Conservation (phyloP, 2,888 invertebrate species). For the Andricus quercusramuli region DNA sequence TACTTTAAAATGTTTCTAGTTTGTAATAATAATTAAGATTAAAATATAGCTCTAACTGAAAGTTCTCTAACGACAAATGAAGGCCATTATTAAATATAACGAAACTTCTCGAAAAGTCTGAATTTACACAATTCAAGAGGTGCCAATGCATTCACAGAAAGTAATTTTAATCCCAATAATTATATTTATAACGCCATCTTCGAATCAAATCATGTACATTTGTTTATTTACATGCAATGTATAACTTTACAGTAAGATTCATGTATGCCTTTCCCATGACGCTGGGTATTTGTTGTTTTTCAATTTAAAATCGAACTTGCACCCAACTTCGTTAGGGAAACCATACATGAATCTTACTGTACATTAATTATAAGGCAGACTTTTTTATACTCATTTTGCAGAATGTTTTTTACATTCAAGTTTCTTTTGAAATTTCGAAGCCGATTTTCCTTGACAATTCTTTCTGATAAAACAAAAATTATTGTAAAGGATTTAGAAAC, state of each 20-base stretch:
- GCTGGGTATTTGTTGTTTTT: too few relatives aligned
- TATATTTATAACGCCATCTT: slow-evolving; percentile 13
- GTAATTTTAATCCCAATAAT: slow-evolving; percentile 18
- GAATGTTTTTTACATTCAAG: not conserved
- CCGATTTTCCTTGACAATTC: not conserved
- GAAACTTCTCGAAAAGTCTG: not conserved
- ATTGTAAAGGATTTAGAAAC: not conserved
- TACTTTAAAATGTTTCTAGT: not conserved
- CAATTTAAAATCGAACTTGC: too few relatives aligned
- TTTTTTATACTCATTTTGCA: slow-evolving; percentile 14
- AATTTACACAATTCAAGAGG: slow-evolving; percentile 24
- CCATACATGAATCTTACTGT: not conserved
- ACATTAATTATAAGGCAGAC: not conserved
- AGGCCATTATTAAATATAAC: not conserved
- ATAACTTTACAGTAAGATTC: too few relatives aligned
- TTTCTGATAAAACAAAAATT: not conserved
- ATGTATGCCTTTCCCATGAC: too few relatives aligned
- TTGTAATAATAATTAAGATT: not conserved
- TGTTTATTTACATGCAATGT: not conserved
- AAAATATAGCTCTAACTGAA: not conserved
- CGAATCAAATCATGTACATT: not conserved
- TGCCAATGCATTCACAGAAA: not conserved
- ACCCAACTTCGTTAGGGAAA: too few relatives aligned
- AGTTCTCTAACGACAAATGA: not conserved
- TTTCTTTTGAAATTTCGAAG: not conserved